A percentile compares a stretch with the other conserved stretches of the same genome.
phyloP scores from a whole-genome alignment of 2,888 invertebrate genomes.

The Caenorhabditis auriculariae region DNA sequence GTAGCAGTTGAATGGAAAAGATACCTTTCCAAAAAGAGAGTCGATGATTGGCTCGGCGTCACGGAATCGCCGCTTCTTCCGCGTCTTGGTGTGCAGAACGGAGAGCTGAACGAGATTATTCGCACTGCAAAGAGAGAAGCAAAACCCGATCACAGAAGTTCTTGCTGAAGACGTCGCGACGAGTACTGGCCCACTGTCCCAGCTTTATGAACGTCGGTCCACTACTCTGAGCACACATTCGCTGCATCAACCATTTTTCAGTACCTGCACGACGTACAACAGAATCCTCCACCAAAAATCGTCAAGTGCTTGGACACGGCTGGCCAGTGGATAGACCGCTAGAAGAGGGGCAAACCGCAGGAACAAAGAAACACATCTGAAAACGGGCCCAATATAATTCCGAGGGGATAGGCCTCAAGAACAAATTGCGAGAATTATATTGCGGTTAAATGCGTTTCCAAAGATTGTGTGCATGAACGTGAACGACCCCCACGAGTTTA shows the following conservation, averaged over 20 bases:
- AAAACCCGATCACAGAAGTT: constrained; percentile 64
- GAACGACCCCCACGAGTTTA: too few species aligned
- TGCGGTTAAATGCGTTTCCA: too few species aligned
- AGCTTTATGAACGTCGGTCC: constrained; percentile 69
- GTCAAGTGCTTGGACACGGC: constrained; percentile 21
- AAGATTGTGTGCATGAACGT: too few species aligned
- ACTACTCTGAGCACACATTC: constrained; percentile 32
- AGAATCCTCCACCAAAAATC: constrained; percentile 35
- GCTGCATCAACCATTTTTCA: not conserved
- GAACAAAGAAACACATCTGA: constrained; percentile 30
- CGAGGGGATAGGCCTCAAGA: too few species aligned
- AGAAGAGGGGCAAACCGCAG: constrained; percentile 35
- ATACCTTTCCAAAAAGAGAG: constrained; percentile 39
- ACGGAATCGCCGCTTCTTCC: constrained; percentile 38
- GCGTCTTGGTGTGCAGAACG: constrained; percentile 49
- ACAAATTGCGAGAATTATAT: too few species aligned
- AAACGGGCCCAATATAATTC: too few species aligned
- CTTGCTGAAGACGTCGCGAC: constrained; percentile 67
- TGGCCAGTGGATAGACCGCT: constrained; percentile 31
- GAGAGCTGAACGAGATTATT: constrained; percentile 32
- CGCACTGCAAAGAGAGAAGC: not conserved
- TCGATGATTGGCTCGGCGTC: constrained; percentile 35
- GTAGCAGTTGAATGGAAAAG: too few species aligned
- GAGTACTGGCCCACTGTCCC: constrained; percentile 69
- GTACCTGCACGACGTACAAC: constrained; percentile 28